Percentiles rank a stretch among this genome's conserved stretches.
phyloP scores from a whole-genome alignment of 2,888 invertebrate genomes.

The Andrena fulva region DNA sequence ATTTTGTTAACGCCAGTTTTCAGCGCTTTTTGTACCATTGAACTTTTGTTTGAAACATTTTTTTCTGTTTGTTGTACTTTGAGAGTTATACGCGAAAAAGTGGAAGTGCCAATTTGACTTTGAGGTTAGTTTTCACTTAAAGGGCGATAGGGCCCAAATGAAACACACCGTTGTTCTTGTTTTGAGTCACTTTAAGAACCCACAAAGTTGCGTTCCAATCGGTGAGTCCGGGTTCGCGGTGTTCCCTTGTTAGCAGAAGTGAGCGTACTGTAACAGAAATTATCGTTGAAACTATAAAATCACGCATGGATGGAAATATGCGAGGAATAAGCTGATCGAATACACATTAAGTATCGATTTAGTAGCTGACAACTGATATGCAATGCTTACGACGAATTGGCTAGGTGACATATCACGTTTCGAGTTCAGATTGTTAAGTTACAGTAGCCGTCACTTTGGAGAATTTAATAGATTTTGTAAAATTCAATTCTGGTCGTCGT shows the following conservation, averaged over 20 bases:
- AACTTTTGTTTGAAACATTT: too few species aligned
- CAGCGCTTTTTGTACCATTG: too few species aligned
- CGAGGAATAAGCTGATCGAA: conserved; percentile 57
- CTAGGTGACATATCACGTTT: conserved; percentile 58
- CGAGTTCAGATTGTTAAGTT: conserved; percentile 52
- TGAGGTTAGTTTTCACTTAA: too few species aligned
- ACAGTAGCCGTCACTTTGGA: conserved; percentile 57
- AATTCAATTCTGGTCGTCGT: conserved; percentile 60
- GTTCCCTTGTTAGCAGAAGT: conserved; percentile 31
- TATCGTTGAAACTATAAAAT: conserved; percentile 41
- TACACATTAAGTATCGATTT: conserved; percentile 52
- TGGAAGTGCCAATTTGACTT: too few species aligned
- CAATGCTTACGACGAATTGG: conserved; percentile 58
- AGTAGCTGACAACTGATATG: conserved; percentile 59
- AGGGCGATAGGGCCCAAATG: too few species aligned
- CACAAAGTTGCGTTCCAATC: too few species aligned
- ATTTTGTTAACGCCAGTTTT: too few species aligned
- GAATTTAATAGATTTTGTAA: conserved; percentile 62
- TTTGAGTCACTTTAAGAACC: too few species aligned
- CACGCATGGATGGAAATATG: conserved; percentile 59
- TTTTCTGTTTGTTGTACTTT: too few species aligned
- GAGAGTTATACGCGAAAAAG: too few species aligned
- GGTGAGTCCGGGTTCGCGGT: neutral
- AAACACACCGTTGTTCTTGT: too few species aligned
- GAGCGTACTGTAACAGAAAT: conserved; percentile 33